These are phyloP conservation scores for Creontiades dilutus DNA, from an alignment of 2,888 invertebrate genomes.

Conservation along the genomic window DNA sequence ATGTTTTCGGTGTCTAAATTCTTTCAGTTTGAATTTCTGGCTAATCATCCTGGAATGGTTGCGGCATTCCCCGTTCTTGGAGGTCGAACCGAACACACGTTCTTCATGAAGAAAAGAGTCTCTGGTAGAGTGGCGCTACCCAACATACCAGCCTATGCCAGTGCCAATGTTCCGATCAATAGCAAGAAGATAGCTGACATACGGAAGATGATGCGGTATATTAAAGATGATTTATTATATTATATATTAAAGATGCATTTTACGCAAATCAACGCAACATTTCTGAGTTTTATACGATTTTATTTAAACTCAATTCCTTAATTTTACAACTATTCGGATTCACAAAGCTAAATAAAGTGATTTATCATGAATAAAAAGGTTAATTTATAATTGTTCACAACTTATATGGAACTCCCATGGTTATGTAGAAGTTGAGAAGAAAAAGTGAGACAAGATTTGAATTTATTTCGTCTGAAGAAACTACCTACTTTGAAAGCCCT, in stretches of 20 bases:
- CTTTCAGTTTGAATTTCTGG: constrained; percentile 23
- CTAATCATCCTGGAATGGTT: constrained; percentile 22
- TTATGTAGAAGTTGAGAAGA: too few relatives aligned
- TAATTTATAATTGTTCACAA: too few relatives aligned
- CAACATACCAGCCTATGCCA: constrained; percentile 38
- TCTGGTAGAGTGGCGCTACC: constrained; percentile 31
- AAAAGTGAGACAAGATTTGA: too few relatives aligned
- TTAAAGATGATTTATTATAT: too few relatives aligned
- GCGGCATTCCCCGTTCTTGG: constrained; percentile 1
- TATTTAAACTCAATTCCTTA: too few relatives aligned
- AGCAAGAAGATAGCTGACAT: constrained; percentile 52
- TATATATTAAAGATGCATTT: too few relatives aligned
- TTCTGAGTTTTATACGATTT: too few relatives aligned
- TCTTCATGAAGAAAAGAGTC: not conserved
- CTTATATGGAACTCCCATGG: too few relatives aligned
- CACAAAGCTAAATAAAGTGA: too few relatives aligned
- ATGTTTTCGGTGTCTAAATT: constrained; percentile 12
- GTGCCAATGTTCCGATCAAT: constrained; percentile 32
- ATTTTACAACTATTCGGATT: too few relatives aligned
- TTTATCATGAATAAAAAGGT: too few relatives aligned
- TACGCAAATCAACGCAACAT: too few relatives aligned
- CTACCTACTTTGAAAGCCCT: not conserved
- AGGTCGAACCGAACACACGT: not conserved
- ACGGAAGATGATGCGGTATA: constrained; percentile 5
- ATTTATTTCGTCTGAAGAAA: not conserved